These are phyloP conservation scores for Oscheius sp. DNA, from an alignment of 2,888 invertebrate species.

Conservation along the genomic window DNA sequence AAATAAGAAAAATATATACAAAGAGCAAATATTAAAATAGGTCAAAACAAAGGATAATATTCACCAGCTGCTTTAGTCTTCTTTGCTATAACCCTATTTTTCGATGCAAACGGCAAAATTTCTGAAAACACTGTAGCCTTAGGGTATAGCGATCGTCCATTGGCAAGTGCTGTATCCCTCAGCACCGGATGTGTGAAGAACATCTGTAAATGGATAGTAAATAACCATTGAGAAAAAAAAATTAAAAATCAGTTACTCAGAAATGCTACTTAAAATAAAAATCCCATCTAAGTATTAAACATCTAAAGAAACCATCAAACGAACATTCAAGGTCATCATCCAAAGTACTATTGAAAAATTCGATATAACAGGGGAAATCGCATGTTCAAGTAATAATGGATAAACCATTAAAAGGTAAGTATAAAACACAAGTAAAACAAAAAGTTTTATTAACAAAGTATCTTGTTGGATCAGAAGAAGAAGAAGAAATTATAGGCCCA, in stretches of 20 bases:
- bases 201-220: constrained; percentile 25
- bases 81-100: constrained; percentile 55
- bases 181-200: constrained; percentile 44
- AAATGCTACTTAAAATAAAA: too few species aligned
- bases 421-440: constrained; percentile 17
- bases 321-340: too few species aligned
- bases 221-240: constrained; percentile 6
- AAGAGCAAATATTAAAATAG: not conserved
- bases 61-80: constrained; percentile 53
- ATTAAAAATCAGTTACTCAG: too few species aligned
- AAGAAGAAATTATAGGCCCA: constrained; percentile 64
- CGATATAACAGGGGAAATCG: too few species aligned
- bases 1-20: constrained; percentile 21
- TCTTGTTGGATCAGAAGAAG: constrained; percentile 7
- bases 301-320: too few species aligned
- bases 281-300: too few species aligned
- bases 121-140: constrained; percentile 58
- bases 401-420: not conserved
- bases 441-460: not conserved
- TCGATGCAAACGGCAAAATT: constrained; percentile 59
- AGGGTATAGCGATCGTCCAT: constrained; percentile 47
- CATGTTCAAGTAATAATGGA: not conserved
- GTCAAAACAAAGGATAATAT: constrained; percentile 28
- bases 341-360: too few species aligned
- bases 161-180: constrained; percentile 47